These are phyloP conservation scores for Upupa epops DNA, from an alignment of 2,113 vertebrate species.

Conservation along the genomic window DNA sequence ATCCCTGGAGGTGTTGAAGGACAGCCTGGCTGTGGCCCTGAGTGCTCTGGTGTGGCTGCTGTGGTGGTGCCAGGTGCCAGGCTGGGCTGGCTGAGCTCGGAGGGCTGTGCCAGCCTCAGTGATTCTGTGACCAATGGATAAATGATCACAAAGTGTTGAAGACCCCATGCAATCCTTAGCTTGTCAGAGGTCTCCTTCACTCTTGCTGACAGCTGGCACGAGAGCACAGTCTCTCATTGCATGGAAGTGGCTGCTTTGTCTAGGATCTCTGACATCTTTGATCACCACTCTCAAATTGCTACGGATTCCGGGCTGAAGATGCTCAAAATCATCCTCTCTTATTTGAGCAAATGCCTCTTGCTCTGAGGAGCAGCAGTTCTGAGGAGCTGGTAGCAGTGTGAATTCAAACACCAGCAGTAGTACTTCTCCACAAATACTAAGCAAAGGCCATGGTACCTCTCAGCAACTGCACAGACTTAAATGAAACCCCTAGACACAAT, in stretches of 20 bases:
- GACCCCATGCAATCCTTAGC: not conserved
- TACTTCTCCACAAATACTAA: too few species aligned
- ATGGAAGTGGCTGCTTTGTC: not conserved
- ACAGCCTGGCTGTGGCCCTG: too few species aligned
- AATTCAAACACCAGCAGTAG: not conserved
- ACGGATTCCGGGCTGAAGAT: not conserved
- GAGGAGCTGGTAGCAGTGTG: not conserved
- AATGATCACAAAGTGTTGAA: not conserved
- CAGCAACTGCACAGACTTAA: not conserved
- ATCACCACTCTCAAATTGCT: not conserved
- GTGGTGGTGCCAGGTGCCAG: too few species aligned
- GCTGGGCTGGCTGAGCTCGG: too few species aligned
- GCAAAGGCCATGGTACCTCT: too few species aligned
- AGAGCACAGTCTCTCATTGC: not conserved
- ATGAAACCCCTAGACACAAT: not conserved
- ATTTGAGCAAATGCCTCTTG: not conserved
- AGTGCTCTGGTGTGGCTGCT: too few species aligned
- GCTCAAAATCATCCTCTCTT: not conserved
- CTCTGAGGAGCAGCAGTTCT: not conserved
- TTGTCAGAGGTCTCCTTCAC: not conserved
- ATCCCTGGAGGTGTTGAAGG: too few species aligned
- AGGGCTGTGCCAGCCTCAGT: too few species aligned
- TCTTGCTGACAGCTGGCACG: not conserved
- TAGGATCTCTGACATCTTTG: not conserved
- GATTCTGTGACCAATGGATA: not conserved